Evolutionary conservation across 30 jellyfish, hydroid and myxozoan species (phyloP).

Genomic region (Aurelia sp.): DNA sequence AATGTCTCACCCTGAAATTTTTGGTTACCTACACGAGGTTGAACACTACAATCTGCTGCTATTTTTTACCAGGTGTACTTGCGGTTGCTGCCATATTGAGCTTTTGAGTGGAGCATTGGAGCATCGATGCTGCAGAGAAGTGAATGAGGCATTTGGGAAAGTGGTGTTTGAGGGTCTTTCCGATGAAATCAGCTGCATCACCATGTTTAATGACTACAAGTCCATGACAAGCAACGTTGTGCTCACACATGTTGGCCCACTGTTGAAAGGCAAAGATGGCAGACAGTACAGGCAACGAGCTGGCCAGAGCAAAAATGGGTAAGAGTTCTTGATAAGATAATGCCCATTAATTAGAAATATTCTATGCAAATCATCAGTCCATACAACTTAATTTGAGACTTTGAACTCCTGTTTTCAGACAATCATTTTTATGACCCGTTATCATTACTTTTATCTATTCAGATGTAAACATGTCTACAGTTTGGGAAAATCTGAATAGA

Average conservation of each 20-base stretch:
- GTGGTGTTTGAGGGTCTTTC: constrained; percentile 26
- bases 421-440: neutral
- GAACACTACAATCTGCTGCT: neutral
- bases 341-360: neutral
- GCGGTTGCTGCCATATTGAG: constrained; percentile 22
- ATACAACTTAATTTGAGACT: no score
- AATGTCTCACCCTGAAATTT: neutral
- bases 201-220: constrained; percentile 7
- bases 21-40: neutral
- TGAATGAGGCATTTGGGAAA: constrained; percentile 17
- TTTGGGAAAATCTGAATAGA: neutral
- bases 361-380: no score
- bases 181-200: constrained; percentile 7
- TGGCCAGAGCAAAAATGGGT: constrained; percentile 28
- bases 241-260: constrained; percentile 41
- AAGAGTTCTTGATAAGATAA: neutral
- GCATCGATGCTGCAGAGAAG: constrained; percentile 35
- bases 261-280: constrained; percentile 48
- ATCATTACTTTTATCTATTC: neutral
- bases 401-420: no score
- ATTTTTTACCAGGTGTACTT: constrained; percentile 13
- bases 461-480: neutral
- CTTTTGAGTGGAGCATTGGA: constrained; percentile 23
- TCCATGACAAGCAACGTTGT: constrained; percentile 21
- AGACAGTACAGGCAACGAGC: constrained; percentile 27